A percentile compares a stretch with the other conserved stretches of the same genome.
phyloP scores from a whole-genome alignment of 30 jellyfish, hydroid and myxozoan species.

The Turritopsis rubra region DNA sequence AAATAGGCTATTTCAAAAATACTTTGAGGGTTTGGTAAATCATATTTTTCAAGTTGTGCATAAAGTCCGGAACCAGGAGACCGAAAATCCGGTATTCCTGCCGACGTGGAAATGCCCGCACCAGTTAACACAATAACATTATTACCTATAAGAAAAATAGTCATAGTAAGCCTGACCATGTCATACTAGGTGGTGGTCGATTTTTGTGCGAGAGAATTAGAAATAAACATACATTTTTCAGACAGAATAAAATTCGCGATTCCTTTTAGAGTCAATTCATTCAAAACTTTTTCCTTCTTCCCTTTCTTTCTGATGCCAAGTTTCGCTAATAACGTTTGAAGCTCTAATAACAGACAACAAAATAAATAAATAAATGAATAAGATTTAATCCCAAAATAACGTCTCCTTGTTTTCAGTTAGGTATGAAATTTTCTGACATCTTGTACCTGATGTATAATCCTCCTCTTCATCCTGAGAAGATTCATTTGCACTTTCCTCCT shows the following conservation, averaged over 20 bases:
- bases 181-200: background rate
- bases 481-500: background rate
- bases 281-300: slow-evolving; percentile 32
- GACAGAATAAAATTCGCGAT: slow-evolving; percentile 49
- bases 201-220: background rate
- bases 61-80: slow-evolving; percentile 82
- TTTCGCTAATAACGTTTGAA: background rate
- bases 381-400: background rate
- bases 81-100: slow-evolving; percentile 91
- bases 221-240: slow-evolving; percentile 44
- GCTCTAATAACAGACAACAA: background rate
- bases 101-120: slow-evolving; percentile 89
- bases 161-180: background rate
- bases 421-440: background rate
- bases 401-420: background rate
- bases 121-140: slow-evolving; percentile 79
- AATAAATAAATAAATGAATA: no score
- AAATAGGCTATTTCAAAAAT: slow-evolving; percentile 54
- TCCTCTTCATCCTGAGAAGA: background rate
- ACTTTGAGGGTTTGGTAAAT: slow-evolving; percentile 64
- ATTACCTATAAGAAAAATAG: slow-evolving; percentile 35
- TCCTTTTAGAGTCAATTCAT: slow-evolving; percentile 53
- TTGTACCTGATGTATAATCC: background rate
- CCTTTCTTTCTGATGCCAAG: background rate
- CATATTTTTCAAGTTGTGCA: slow-evolving; percentile 53